Percentiles rank a stretch among this genome's conserved stretches.
phyloP scores from a whole-genome alignment of 2,113 vertebrate genomes.

The Indicator maculatus region DNA sequence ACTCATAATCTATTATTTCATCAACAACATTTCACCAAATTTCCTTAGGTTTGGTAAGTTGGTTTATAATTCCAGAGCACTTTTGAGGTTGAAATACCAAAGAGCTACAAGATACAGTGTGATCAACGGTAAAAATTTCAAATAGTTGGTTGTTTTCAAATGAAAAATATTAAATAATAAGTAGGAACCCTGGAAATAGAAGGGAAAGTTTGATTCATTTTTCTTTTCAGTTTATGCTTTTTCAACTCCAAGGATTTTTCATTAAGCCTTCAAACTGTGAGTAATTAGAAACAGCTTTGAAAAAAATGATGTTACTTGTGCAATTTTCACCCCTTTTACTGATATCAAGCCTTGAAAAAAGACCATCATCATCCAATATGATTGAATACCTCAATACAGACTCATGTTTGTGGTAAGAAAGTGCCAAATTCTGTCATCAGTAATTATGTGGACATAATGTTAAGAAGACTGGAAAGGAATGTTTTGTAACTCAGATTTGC shows the following conservation, averaged over 20 bases:
- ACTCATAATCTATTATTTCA: not conserved
- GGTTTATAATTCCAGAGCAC: not conserved
- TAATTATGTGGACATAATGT: not conserved
- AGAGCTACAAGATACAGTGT: not conserved
- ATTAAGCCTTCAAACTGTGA: not conserved
- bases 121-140: not conserved
- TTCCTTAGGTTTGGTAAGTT: not conserved
- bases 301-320: not conserved
- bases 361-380: not conserved
- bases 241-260: not conserved
- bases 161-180: not conserved
- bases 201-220: not conserved
- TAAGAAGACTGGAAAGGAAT: not conserved
- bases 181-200: not conserved
- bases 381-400: not conserved
- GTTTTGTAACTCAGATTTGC: not conserved
- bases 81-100: not conserved
- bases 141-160: not conserved
- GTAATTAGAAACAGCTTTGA: not conserved
- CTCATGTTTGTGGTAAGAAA: not conserved
- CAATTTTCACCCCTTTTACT: not conserved
- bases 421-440: not conserved
- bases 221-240: not conserved
- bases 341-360: not conserved
- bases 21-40: not conserved